phyloP scores from a whole-genome alignment of 2,797 vertebrate species.

The Sphenopsis melanotis region DNA sequence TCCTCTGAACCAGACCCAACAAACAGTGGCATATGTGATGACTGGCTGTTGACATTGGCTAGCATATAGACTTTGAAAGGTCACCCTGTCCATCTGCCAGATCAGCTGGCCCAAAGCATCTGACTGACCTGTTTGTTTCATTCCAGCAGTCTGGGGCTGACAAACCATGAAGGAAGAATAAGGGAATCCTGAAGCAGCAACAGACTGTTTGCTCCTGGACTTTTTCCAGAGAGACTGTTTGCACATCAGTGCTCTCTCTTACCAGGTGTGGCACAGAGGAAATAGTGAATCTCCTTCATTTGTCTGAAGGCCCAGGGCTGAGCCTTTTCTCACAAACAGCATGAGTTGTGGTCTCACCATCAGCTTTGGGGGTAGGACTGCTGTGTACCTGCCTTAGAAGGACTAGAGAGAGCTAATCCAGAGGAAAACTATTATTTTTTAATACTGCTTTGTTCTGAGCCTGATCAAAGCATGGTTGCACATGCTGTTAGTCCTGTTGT shows the following conservation, averaged over 20 bases:
- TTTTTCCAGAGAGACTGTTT: not conserved
- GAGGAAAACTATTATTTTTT: not conserved
- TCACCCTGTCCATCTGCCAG: not conserved
- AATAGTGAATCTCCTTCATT: not conserved
- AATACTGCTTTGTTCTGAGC: not conserved
- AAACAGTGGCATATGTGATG: not conserved
- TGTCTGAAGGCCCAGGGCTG: not conserved
- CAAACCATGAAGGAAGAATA: not conserved
- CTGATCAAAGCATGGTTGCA: not conserved
- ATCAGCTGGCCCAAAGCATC: not conserved
- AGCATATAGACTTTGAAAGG: not conserved
- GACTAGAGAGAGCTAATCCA: not conserved
- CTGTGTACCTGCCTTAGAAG: not conserved
- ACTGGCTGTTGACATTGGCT: not conserved
- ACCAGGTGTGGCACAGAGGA: not conserved
- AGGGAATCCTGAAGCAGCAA: not conserved
- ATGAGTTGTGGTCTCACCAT: not conserved
- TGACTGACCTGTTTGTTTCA: slow-evolving; percentile 30
- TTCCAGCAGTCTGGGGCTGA: not conserved
- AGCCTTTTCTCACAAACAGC: not conserved
- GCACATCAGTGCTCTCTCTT: not conserved
- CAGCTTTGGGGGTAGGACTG: not conserved
- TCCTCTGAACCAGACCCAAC: not conserved
- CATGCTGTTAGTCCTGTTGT: not conserved
- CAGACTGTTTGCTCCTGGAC: not conserved